Evolutionary conservation across 2,888 invertebrate genomes (phyloP).

Genomic region (Acanthoscelides obtectus): DNA sequence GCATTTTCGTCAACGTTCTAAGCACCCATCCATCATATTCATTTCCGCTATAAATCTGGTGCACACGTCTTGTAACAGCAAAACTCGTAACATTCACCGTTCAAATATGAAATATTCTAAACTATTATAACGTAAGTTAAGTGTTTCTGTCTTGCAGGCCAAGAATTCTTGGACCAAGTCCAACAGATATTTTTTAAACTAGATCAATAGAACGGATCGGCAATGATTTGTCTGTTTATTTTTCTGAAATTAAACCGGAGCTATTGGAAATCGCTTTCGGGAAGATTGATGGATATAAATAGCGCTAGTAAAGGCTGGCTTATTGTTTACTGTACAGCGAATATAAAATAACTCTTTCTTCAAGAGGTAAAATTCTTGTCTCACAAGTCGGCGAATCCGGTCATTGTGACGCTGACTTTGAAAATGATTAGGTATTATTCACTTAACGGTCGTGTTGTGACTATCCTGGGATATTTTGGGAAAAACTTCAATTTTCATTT

Average conservation of each 20-base stretch:
- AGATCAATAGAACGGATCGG: background rate
- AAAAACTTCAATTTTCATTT: too few relatives aligned
- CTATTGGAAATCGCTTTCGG: background rate
- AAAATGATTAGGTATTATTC: too few relatives aligned
- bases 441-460: too few relatives aligned
- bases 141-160: background rate
- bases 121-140: background rate
- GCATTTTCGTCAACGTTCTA: background rate
- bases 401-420: too few relatives aligned
- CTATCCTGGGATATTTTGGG: too few relatives aligned
- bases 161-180: background rate
- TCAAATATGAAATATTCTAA: background rate
- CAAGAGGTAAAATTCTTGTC: too few relatives aligned
- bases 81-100: background rate
- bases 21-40: background rate
- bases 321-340: too few relatives aligned
- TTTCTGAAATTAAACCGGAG: background rate
- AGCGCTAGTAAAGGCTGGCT: background rate
- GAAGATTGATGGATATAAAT: background rate
- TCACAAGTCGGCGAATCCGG: too few relatives aligned
- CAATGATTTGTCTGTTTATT: background rate
- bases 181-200: background rate
- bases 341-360: too few relatives aligned
- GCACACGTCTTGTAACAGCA: background rate
- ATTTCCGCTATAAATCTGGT: background rate